A percentile compares a stretch with the other conserved stretches of the same genome.
Evolutionary conservation across 2,113 vertebrate genomes (phyloP).

Genomic region (Nibea albiflora): DNA sequence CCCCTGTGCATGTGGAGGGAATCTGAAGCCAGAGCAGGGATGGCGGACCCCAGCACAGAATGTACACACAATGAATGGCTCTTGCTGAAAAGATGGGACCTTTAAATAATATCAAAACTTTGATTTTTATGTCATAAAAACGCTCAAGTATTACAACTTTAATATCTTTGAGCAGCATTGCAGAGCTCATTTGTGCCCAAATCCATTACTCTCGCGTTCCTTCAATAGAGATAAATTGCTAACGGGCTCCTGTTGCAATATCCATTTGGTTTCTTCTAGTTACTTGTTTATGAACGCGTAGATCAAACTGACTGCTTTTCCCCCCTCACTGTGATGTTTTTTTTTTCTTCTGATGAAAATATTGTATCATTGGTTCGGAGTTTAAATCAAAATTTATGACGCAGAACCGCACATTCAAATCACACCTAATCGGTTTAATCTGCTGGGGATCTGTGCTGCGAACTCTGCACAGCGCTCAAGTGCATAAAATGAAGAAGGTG

Average conservation of each 20-base stretch:
- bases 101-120: neutral
- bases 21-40: neutral
- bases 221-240: neutral
- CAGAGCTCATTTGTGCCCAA: neutral
- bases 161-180: too few relatives aligned
- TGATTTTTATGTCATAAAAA: neutral
- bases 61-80: neutral
- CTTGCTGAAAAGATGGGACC: neutral
- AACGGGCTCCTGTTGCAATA: neutral
- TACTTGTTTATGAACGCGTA: slow-evolving; percentile 20
- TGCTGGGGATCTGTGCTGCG: neutral
- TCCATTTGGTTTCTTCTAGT: neutral
- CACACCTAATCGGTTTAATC: slow-evolving; percentile 7
- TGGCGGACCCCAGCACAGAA: neutral
- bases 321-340: neutral
- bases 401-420: neutral
- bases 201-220: neutral
- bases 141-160: neutral
- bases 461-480: neutral
- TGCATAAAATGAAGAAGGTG: slow-evolving; percentile 15
- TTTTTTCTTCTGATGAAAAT: slow-evolving; percentile 7
- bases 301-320: slow-evolving; percentile 13
- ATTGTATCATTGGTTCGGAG: slow-evolving; percentile 17
- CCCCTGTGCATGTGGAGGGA: neutral
- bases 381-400: neutral